Percentiles rank a stretch among this genome's conserved stretches.
Evolutionary conservation across 1,140 invertebrate genomes (phyloP).

Genomic region (Cydia pomonella): DNA sequence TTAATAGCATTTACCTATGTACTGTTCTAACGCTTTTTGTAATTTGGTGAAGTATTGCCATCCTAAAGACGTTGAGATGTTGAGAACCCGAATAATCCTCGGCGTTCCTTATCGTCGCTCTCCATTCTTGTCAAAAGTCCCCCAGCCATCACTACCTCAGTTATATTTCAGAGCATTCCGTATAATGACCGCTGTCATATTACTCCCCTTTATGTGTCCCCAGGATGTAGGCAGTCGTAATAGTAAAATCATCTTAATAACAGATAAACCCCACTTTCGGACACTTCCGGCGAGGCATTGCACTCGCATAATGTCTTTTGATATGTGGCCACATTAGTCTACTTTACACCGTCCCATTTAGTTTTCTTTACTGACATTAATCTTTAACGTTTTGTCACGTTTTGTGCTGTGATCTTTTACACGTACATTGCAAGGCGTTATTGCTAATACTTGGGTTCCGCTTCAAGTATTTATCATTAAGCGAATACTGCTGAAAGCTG

Average conservation of each 20-base stretch:
- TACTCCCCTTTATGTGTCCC: constrained; percentile 49
- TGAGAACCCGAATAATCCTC: constrained; percentile 26
- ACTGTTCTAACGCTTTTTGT: not conserved
- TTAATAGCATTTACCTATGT: too few relatives aligned
- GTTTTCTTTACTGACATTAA: constrained; percentile 3
- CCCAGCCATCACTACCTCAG: constrained; percentile 27
- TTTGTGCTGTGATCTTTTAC: not conserved
- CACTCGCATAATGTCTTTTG: constrained; percentile 38
- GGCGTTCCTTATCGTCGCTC: constrained; percentile 20
- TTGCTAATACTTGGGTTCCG: not conserved
- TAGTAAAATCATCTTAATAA: constrained; percentile 73
- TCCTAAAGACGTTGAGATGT: not conserved
- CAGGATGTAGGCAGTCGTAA: constrained; percentile 61
- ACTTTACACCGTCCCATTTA: constrained; percentile 24
- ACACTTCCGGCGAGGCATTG: constrained; percentile 43
- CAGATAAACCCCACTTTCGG: constrained; percentile 59
- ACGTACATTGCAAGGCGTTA: not conserved
- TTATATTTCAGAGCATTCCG: constrained; percentile 33
- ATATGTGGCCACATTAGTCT: constrained; percentile 28
- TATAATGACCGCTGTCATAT: constrained; percentile 41
- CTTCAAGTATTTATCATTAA: not conserved
- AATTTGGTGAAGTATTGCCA: not conserved
- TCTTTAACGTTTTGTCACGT: not conserved
- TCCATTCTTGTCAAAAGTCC: constrained; percentile 25
- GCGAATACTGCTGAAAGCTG: too few relatives aligned